These are phyloP conservation scores for Himalopsyche japonica DNA, from an alignment of 2,888 invertebrate genomes.

Conservation along the genomic window DNA sequence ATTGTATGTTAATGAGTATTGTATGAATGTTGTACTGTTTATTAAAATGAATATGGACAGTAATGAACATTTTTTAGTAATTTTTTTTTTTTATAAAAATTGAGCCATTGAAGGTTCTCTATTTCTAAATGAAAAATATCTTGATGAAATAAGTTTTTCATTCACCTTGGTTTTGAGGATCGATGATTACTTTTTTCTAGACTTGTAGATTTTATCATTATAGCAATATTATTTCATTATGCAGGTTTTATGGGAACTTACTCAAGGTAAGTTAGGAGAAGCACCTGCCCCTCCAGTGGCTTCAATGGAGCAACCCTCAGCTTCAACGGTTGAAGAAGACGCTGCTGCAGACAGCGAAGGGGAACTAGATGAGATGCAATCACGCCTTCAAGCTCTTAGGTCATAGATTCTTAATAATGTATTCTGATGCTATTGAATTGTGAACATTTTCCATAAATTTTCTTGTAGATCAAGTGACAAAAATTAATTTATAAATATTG, in stretches of 20 bases:
- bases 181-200: too few species aligned
- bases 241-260: conserved; percentile 83
- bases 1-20: too few species aligned
- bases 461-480: background rate
- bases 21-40: too few species aligned
- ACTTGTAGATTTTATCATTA: too few species aligned
- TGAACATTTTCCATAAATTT: background rate
- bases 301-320: conserved; percentile 61
- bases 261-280: conserved; percentile 88
- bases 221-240: conserved; percentile 11
- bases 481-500: background rate
- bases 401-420: conserved; percentile 61
- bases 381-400: conserved; percentile 81
- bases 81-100: too few species aligned
- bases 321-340: conserved; percentile 53
- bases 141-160: too few species aligned
- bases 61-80: too few species aligned
- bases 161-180: too few species aligned
- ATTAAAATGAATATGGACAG: too few species aligned
- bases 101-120: too few species aligned
- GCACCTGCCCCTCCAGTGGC: conserved; percentile 82
- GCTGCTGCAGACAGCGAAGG: conserved; percentile 70
- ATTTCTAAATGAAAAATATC: too few species aligned
- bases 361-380: conserved; percentile 92
- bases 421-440: background rate